A percentile compares a stretch with the other conserved stretches of the same genome.
phyloP scores from a whole-genome alignment of 2,888 invertebrate species.

The Cryptus armator region DNA sequence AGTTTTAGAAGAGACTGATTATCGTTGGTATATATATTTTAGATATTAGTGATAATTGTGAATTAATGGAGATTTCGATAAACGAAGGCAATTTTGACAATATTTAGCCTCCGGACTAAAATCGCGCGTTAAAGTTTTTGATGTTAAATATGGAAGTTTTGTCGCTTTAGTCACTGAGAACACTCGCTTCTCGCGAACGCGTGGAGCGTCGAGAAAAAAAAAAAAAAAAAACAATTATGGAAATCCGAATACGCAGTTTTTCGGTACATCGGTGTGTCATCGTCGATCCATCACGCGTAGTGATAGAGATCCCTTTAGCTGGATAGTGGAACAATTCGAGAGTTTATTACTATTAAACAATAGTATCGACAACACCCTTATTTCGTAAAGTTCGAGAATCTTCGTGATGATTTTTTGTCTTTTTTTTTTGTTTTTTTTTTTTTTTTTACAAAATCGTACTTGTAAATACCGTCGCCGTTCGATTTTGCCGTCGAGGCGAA shows the following conservation, averaged over 20 bases:
- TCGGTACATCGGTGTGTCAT: conserved; percentile 11
- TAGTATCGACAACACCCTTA: conserved; percentile 23
- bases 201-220: background rate
- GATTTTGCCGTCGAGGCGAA: background rate
- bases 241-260: background rate
- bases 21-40: conserved; percentile 68
- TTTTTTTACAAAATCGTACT: conserved; percentile 14
- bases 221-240: background rate
- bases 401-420: conserved; percentile 3
- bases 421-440: background rate
- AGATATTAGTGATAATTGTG: conserved; percentile 62
- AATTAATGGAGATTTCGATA: conserved; percentile 4
- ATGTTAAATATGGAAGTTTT: background rate
- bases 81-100: background rate
- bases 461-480: conserved; percentile 37
- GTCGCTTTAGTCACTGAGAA: conserved; percentile 2
- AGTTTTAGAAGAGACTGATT: conserved; percentile 72
- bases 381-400: conserved; percentile 18
- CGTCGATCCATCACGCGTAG: conserved; percentile 36
- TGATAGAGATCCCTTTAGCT: conserved; percentile 59
- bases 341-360: conserved; percentile 34
- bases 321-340: conserved; percentile 67
- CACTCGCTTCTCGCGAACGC: background rate
- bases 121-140: background rate
- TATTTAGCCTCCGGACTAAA: background rate